phyloP scores from a whole-genome alignment of 2,888 invertebrate genomes.

The Seira musarum region DNA sequence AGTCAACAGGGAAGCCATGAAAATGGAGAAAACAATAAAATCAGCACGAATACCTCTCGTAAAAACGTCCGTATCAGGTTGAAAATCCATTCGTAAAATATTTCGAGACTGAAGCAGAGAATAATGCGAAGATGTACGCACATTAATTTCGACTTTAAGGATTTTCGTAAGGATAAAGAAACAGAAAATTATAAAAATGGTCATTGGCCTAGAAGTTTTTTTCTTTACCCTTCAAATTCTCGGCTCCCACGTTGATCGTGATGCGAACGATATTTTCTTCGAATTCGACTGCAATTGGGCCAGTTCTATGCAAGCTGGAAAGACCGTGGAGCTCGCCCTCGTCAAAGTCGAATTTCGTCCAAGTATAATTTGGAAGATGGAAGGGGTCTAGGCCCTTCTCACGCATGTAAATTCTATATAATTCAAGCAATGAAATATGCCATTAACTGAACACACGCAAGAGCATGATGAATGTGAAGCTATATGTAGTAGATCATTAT shows the following conservation, averaged over 20 bases:
- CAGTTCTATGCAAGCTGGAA: conserved; percentile 86
- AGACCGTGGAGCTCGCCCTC: conserved; percentile 86
- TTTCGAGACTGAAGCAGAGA: too few species aligned
- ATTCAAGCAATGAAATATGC: not conserved
- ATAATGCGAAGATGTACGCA: too few species aligned
- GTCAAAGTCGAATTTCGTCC: conserved; percentile 76
- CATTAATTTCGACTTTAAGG: too few species aligned
- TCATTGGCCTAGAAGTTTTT: conserved; percentile 75
- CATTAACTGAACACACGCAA: not conserved
- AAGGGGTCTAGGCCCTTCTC: conserved; percentile 83
- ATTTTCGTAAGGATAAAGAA: too few species aligned
- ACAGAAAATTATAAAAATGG: not conserved
- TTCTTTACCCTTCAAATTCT: conserved; percentile 83
- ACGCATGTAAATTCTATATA: conserved; percentile 79
- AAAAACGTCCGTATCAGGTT: too few species aligned
- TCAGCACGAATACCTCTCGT: too few species aligned
- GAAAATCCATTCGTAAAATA: too few species aligned
- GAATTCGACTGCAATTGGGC: conserved; percentile 81
- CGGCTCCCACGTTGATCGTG: conserved; percentile 84
- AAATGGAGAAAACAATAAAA: too few species aligned
- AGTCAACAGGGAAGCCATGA: too few species aligned
- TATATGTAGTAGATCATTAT: too few species aligned
- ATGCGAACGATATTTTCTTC: conserved; percentile 81
- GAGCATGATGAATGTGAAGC: not conserved
- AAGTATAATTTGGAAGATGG: conserved; percentile 74